Percentiles rank a stretch among this genome's conserved stretches.
These are phyloP conservation scores for Kuschelorhynchus macadamiae DNA, from an alignment of 2,888 invertebrate species.

Conservation along the genomic window DNA sequence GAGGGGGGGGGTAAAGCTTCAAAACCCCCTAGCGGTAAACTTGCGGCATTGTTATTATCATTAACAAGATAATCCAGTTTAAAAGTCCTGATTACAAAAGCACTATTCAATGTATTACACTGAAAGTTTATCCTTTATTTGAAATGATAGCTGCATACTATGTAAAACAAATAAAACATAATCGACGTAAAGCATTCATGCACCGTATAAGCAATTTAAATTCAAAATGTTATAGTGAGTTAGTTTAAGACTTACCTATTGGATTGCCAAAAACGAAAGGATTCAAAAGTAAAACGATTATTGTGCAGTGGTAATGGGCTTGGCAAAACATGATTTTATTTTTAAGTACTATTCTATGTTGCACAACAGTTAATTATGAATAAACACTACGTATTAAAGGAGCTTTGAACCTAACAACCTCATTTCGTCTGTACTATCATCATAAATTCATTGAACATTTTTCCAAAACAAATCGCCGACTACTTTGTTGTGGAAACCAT, in stretches of 20 bases:
- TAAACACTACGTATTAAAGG: constrained; percentile 56
- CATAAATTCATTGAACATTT: constrained; percentile 55
- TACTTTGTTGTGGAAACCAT: constrained; percentile 62
- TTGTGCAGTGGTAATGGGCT: constrained; percentile 64
- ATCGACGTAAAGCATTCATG: no score
- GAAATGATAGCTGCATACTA: no score
- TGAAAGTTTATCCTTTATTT: no score
- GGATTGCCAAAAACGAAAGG: constrained; percentile 59
- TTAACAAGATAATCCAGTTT: no score
- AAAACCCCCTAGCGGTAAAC: no score
- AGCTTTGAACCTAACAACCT: constrained; percentile 55
- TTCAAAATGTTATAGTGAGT: no score
- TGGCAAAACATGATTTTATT: constrained; percentile 67
- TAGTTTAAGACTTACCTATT: constrained; percentile 63
- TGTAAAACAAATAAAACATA: no score
- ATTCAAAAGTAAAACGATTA: constrained; percentile 60
- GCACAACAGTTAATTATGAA: constrained; percentile 49
- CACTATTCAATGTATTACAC: no score
- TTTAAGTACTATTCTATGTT: constrained; percentile 53
- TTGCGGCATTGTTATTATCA: no score
- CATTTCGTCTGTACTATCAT: constrained; percentile 57
- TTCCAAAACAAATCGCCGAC: constrained; percentile 61
- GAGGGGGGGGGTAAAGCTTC: no score
- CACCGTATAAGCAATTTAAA: no score
- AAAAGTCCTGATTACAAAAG: no score